Evolutionary conservation across 2,888 invertebrate genomes (phyloP).

Genomic region (Phortica okadai): DNA sequence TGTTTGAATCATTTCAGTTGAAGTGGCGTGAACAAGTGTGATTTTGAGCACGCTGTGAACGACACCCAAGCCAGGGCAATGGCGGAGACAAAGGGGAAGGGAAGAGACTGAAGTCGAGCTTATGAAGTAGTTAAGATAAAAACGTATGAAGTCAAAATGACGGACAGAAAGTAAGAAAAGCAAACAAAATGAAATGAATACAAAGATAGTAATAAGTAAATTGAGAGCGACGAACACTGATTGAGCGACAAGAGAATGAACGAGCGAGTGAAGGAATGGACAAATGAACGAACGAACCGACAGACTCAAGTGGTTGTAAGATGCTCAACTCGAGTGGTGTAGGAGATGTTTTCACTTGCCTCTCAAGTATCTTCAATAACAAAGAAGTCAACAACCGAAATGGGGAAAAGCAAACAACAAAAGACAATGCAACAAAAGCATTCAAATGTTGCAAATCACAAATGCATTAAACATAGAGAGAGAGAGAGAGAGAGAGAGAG

Average conservation of each 20-base stretch:
- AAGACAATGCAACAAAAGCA: background rate
- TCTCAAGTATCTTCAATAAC: background rate
- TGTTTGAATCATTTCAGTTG: slow-evolving; percentile 19
- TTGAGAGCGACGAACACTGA: slow-evolving; percentile 18
- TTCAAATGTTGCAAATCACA: slow-evolving; percentile 34
- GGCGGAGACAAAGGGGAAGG: background rate
- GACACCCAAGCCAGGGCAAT: background rate
- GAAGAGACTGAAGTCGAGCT: background rate
- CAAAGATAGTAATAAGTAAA: background rate
- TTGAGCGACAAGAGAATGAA: slow-evolving; percentile 16
- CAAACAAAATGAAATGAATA: background rate
- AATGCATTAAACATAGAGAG: background rate
- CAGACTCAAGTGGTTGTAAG: slow-evolving; percentile 1
- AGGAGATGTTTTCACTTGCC: slow-evolving; percentile 15
- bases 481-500: too few species aligned
- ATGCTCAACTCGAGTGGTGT: slow-evolving; percentile 9
- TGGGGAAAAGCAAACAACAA: background rate
- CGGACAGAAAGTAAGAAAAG: background rate
- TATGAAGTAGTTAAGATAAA: slow-evolving; percentile 23
- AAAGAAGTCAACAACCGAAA: background rate
- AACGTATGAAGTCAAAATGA: background rate
- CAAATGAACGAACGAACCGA: too few species aligned
- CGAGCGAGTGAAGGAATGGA: background rate
- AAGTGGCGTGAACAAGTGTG: slow-evolving; percentile 50
- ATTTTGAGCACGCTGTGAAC: slow-evolving; percentile 39